Evolutionary conservation across 2,113 vertebrate species (phyloP), one percentile per base, ranked within the genome.

Genomic region (Aleadryas rufinucha): DNA sequence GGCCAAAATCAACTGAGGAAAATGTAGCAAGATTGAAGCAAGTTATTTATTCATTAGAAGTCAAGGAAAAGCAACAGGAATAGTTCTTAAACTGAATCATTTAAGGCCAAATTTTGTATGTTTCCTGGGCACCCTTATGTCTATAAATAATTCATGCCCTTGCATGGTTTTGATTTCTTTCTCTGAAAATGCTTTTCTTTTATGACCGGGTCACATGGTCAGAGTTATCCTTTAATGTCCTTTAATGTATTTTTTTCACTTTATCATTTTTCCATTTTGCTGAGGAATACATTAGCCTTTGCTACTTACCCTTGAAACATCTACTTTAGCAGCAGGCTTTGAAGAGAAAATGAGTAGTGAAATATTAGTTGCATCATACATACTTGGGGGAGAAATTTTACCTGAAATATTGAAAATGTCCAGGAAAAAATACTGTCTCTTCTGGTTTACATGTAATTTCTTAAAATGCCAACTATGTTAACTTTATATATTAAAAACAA

Each of bases 251-350:
- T 96, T 97, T 59, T 91, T 93, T 85, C 69, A 78, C 82, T 97
- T 97, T 94, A 95, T 96, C 74, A 95, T 98, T 97, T 98, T 98
- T 96, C 93, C 95, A 97, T 97, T 98, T 97, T 96, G 44, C 86
- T 79, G 86, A 87, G 54, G 96, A 98, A 98, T 98, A 97, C 92
- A 98, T 98, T 98, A 98, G 93, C 94, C 92, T 98, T 97, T 97
- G 91, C 75, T 93, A 84, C 66, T 91, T 95, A 91, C 86, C 75
- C 92, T 98, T 90, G 86, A 95, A 97, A 94, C 68, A 96, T 88
- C 77, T 93, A 93, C 86, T 96, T 96, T 89, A 84, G 85, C 69
- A 95, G 65, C 77, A 84, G 69, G 35, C 70, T 96, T 95, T 83
- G 77, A 96, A 91, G 68, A 86, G 76, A 94, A 96, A 96, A 97